A percentile compares a stretch with the other conserved stretches of the same genome.
phyloP scores from a whole-genome alignment of 92 coral and sea anemone species.

The Porites lobata region DNA sequence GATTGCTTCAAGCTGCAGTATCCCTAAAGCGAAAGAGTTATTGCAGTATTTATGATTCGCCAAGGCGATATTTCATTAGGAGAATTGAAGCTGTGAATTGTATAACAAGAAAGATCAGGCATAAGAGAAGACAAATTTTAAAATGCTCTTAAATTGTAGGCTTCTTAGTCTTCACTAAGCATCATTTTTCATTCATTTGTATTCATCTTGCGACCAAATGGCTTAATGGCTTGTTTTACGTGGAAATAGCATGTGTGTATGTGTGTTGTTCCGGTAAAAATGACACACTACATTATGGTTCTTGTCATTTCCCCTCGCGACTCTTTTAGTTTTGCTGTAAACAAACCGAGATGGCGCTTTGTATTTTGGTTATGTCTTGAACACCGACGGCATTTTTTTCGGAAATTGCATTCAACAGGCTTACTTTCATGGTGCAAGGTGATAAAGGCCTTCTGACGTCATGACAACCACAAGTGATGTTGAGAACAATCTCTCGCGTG shows the following conservation, averaged over 20 bases:
- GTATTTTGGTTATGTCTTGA: neutral
- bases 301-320: neutral
- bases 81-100: neutral
- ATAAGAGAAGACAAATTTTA: neutral
- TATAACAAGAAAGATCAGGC: neutral
- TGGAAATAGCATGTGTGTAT: neutral
- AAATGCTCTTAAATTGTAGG: conserved; percentile 15
- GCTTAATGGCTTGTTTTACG: conserved; percentile 4
- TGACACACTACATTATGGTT: neutral
- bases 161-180: conserved; percentile 2
- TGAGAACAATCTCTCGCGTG: conserved; percentile 32
- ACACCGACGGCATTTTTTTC: neutral
- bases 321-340: conserved; percentile 2
- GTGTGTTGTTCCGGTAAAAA: neutral
- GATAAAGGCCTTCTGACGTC: conserved; percentile 46
- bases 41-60: neutral
- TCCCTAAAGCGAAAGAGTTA: neutral
- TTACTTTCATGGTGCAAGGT: conserved; percentile 26
- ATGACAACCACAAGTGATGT: conserved; percentile 41
- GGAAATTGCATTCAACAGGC: conserved; percentile 52
- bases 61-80: neutral
- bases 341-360: neutral
- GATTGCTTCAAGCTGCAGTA: neutral
- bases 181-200: neutral
- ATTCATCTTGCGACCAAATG: neutral